These are phyloP conservation scores for Enteromius thamalakanensis DNA, from an alignment of 2,797 vertebrate species.

Conservation along the genomic window DNA sequence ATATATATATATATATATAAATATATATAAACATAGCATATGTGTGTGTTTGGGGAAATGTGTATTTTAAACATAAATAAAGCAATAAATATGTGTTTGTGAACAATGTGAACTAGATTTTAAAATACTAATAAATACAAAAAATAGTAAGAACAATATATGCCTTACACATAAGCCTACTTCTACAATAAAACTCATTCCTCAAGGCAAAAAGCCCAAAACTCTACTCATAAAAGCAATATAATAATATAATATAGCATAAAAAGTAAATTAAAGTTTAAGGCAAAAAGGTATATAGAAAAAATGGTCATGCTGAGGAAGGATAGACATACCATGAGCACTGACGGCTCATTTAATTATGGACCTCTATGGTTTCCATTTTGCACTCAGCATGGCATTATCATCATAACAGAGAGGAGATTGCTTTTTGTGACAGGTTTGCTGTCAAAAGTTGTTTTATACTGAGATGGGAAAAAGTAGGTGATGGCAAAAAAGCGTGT, in stretches of 20 bases:
- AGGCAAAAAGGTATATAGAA: not conserved
- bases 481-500: conserved; percentile 7
- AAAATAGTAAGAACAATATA: not conserved
- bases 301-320: not conserved
- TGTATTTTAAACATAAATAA: not conserved
- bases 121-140: not conserved
- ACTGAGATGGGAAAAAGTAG: conserved; percentile 8
- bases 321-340: conserved; percentile 45
- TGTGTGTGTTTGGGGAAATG: not conserved
- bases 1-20: not conserved
- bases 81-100: not conserved
- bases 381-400: conserved; percentile 59
- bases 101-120: not conserved
- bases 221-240: not conserved
- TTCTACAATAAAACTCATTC: not conserved
- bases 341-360: conserved; percentile 64
- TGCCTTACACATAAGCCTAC: not conserved
- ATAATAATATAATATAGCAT: not conserved
- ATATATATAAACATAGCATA: not conserved
- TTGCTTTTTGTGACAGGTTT: conserved; percentile 9
- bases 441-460: not conserved
- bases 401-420: conserved; percentile 50
- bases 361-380: conserved; percentile 58
- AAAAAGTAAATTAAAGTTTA: not conserved
- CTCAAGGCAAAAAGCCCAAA: not conserved